Evolutionary conservation across 2,888 invertebrate species (phyloP).

Genomic region (Yponomeuta evonymella): DNA sequence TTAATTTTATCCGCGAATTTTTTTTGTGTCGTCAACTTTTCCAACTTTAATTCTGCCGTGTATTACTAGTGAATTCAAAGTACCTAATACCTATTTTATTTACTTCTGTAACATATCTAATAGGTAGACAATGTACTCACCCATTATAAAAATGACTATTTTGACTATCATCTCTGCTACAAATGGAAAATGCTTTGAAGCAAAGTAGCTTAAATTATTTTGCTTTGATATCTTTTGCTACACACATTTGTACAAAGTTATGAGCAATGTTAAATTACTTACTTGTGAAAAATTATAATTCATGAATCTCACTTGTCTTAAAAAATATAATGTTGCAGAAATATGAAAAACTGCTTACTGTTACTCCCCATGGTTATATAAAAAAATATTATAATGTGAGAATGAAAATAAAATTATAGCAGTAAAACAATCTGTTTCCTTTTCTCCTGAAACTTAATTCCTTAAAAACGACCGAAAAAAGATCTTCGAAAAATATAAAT

Average conservation of each 20-base stretch:
- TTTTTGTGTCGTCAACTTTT: neutral
- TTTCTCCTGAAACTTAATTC: constrained; percentile 50
- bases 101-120: neutral
- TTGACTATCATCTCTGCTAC: neutral
- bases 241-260: neutral
- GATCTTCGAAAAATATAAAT: neutral
- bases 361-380: constrained; percentile 28
- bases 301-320: neutral
- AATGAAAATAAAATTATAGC: constrained; percentile 63
- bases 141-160: neutral
- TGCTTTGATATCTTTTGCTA: neutral
- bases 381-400: constrained; percentile 41
- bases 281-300: neutral
- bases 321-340: neutral
- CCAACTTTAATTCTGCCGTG: neutral
- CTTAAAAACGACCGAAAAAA: neutral
- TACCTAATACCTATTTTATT: neutral
- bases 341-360: neutral
- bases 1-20: neutral
- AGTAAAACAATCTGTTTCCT: constrained; percentile 66
- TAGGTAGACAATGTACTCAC: neutral
- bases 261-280: neutral
- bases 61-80: neutral
- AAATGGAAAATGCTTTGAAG: neutral
- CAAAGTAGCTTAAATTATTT: too few relatives aligned